Conservation (phyloP, 1,140 invertebrate species). For the Gonatopus flavifemur region DNA sequence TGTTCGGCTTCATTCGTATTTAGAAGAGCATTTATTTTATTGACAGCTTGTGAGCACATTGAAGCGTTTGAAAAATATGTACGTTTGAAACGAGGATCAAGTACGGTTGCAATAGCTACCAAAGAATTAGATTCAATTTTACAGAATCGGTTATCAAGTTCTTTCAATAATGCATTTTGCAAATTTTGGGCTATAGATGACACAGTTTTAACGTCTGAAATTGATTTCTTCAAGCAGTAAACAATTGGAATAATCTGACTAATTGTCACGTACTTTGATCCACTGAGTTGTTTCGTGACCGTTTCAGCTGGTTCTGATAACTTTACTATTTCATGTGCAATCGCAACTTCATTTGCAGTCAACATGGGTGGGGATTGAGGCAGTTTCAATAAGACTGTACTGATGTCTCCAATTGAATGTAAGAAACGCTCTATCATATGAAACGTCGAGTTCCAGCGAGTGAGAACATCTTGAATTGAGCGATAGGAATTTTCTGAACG, state of each 20-base stretch:
- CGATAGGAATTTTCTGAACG: too few relatives aligned
- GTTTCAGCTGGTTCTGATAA: background rate
- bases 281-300: background rate
- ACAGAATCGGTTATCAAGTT: background rate
- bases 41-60: too few relatives aligned
- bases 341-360: background rate
- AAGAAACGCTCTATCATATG: background rate
- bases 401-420: background rate
- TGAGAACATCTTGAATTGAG: background rate
- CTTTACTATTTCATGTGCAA: background rate
- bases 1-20: too few relatives aligned
- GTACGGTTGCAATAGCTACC: background rate
- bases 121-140: background rate
- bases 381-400: background rate
- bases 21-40: too few relatives aligned
- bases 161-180: background rate
- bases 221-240: background rate
- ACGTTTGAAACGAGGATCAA: conserved; percentile 2
- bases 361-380: background rate
- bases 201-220: background rate
- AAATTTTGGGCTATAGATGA: background rate
- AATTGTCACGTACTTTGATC: background rate
- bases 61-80: conserved; percentile 9
- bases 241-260: background rate
- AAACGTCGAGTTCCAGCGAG: background rate